These are phyloP conservation scores for Cylloceria caligata DNA, from an alignment of 2,888 invertebrate species.

Conservation along the genomic window DNA sequence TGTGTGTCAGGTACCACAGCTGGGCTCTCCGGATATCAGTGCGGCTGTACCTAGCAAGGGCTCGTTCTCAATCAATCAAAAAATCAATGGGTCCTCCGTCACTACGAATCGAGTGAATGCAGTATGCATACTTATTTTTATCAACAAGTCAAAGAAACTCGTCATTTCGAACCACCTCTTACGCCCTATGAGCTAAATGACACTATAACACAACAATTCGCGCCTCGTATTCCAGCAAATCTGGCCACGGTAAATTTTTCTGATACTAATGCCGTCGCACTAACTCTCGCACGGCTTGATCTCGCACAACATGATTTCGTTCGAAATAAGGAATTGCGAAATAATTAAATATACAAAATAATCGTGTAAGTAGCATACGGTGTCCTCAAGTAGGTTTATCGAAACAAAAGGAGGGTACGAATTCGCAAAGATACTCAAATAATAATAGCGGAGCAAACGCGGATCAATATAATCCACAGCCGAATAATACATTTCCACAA, in stretches of 20 bases:
- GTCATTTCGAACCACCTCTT: constrained; percentile 15
- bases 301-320: neutral
- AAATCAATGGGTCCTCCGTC: constrained; percentile 5
- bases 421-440: neutral
- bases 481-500: no score
- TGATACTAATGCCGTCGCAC: constrained; percentile 17
- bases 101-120: constrained; percentile 1
- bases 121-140: constrained; percentile 27
- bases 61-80: no score
- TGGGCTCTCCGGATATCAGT: no score
- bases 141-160: constrained; percentile 14
- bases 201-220: constrained; percentile 38
- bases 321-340: neutral
- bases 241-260: constrained; percentile 26
- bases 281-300: constrained; percentile 17
- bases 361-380: neutral
- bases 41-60: no score
- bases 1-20: no score
- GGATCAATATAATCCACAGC: no score
- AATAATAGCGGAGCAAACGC: neutral
- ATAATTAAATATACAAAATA: constrained; percentile 2
- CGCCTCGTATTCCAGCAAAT: neutral
- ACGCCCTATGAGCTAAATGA: constrained; percentile 36
- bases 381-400: neutral
- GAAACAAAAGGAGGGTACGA: neutral